Percentiles rank a stretch among this genome's conserved stretches.
These are phyloP conservation scores for Drosophila koepferae DNA, from an alignment of 2,888 invertebrate species.

Conservation along the genomic window DNA sequence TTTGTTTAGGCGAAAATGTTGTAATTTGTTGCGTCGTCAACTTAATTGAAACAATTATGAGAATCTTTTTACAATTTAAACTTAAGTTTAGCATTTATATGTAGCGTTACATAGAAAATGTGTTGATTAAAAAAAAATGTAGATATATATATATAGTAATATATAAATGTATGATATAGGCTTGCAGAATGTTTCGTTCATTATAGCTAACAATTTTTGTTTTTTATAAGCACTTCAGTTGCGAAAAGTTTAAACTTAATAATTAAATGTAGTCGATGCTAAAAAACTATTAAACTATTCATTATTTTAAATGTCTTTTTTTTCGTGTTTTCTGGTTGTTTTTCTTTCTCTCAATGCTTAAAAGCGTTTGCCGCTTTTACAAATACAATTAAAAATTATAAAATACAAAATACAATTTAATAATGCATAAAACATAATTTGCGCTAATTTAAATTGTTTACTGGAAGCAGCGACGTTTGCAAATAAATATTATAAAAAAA, in stretches of 20 bases:
- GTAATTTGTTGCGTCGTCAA: conserved; percentile 41
- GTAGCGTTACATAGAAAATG: conserved; percentile 56
- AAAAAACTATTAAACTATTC: conserved; percentile 24
- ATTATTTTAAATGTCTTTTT: conserved; percentile 16
- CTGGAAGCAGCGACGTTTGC: conserved; percentile 73
- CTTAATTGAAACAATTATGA: conserved; percentile 73
- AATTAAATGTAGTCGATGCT: conserved; percentile 54
- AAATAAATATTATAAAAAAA: conserved; percentile 17
- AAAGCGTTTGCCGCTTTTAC: conserved; percentile 43
- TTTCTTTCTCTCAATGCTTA: conserved; percentile 20
- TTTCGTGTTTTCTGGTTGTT: conserved; percentile 12
- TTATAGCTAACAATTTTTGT: conserved; percentile 70
- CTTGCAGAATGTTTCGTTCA: conserved; percentile 55
- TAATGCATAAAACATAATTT: conserved; percentile 65
- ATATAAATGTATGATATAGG: conserved; percentile 37
- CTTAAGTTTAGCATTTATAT: conserved; percentile 59
- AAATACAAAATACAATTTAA: conserved; percentile 36
- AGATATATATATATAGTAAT: neutral
- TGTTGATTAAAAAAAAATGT: conserved; percentile 37
- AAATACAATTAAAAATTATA: conserved; percentile 41
- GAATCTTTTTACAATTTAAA: conserved; percentile 80
- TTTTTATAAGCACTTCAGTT: conserved; percentile 79
- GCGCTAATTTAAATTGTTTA: conserved; percentile 71
- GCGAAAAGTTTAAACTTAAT: conserved; percentile 52
- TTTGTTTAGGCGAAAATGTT: conserved; percentile 17